phyloP scores from a whole-genome alignment of 2,797 vertebrate genomes.

The Clarias platycephalus region DNA sequence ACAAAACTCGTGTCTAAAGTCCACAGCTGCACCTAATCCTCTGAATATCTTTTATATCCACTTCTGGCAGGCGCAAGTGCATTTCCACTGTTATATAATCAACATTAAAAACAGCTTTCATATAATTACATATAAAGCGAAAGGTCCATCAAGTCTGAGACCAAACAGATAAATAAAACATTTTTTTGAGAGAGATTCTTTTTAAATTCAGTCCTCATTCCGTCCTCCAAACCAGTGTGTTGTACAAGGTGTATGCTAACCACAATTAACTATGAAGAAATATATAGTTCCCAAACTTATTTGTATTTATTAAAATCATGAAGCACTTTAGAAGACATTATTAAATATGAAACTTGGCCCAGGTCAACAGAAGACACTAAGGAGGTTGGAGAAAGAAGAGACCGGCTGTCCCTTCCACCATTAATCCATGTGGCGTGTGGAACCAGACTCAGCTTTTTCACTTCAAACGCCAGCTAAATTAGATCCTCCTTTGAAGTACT shows the following conservation, averaged over 20 bases:
- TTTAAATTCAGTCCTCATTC: not conserved
- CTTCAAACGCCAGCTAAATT: conserved; percentile 58
- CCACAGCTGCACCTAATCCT: conserved; percentile 6
- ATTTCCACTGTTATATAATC: not conserved
- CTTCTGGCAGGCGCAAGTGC: not conserved
- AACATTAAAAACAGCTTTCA: not conserved
- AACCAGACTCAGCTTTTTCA: conserved; percentile 56
- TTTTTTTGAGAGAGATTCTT: not conserved
- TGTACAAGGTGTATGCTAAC: not conserved
- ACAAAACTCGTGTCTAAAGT: not conserved
- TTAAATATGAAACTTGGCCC: conserved; percentile 20
- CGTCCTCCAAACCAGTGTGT: not conserved
- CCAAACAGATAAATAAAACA: not conserved
- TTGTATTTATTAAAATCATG: not conserved
- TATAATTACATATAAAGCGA: not conserved
- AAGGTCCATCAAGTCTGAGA: not conserved
- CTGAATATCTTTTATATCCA: not conserved
- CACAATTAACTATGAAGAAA: not conserved
- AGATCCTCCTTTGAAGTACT: conserved; percentile 57
- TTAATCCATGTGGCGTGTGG: conserved; percentile 55
- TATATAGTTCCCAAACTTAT: not conserved
- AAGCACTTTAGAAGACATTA: conserved; percentile 8
- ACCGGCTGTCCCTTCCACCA: conserved; percentile 37
- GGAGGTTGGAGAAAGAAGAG: conserved; percentile 22
- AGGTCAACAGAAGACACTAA: conserved; percentile 39